phyloP scores from a whole-genome alignment of 2,113 vertebrate genomes.

The Eolophus roseicapilla region DNA sequence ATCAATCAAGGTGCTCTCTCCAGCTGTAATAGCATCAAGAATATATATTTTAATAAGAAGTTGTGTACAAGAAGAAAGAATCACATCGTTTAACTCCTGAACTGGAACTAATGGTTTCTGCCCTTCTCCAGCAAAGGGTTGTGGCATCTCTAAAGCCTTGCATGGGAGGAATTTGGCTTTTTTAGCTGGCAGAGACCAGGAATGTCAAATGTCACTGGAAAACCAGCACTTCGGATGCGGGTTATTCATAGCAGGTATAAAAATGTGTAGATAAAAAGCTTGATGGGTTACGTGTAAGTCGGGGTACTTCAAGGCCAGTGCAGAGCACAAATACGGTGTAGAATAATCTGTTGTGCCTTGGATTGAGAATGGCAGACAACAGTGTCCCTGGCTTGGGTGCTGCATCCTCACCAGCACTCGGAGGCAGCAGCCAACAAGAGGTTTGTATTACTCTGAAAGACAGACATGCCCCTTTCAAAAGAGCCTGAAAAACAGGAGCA shows the following conservation, averaged over 20 bases:
- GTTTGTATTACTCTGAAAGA: background rate
- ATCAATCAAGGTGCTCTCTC: background rate
- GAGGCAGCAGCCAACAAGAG: too few relatives aligned
- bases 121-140: background rate
- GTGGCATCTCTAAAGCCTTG: background rate
- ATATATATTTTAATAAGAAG: background rate
- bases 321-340: background rate
- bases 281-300: background rate
- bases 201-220: background rate
- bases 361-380: background rate
- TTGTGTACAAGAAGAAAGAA: background rate
- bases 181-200: background rate
- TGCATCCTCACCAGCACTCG: background rate
- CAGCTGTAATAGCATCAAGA: background rate
- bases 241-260: background rate
- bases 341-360: background rate
- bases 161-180: background rate
- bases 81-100: background rate
- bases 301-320: background rate
- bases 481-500: fast-evolving
- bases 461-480: background rate
- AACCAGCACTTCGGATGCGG: background rate
- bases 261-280: background rate
- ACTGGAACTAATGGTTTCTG: background rate
- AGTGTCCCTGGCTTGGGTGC: background rate